Evolutionary conservation across 2,113 vertebrate genomes (phyloP), one percentile per base, ranked within the genome.

Genomic region (Macrotus californicus): DNA sequence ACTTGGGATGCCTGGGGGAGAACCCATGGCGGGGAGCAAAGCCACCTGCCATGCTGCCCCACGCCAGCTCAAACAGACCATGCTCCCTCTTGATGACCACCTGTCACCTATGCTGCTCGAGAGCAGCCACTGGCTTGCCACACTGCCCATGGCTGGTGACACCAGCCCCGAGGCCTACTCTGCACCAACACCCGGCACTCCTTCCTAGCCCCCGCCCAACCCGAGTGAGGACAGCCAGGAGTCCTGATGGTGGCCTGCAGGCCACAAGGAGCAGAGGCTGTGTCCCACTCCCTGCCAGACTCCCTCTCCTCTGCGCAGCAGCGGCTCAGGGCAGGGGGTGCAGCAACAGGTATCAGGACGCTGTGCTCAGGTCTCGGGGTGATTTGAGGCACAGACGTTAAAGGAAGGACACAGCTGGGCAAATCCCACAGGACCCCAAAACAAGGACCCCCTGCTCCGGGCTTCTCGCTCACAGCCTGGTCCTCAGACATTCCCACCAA

Each of bases 361-460:
- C 41, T 56, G 16, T 13, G 4, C 3, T n/a, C 2, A 1, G 4
- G 9, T 56, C 46, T 24, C 1, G 1, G 39, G 41, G 50, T 0
- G 22, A 22, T 10, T 4, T 0, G 15, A 24, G 2, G 16, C 5
- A 8, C 48, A 52, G 76, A 43, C 21, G 24, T 29, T 19, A 11
- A 66, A 36, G 54, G 52, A 67, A 36, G 34, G 61, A 13, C 14
- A 0, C 14, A 6, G 24, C 7, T 12, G 41, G 26, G 61, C 26
- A 12, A 81, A 7, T 3, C 22, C 15, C 18, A 15, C 24, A 1
- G 31, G 19, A 18, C 29, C 34, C 52, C 36, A 48, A 36, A 43
- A 22, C 7, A 31, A 5, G n/a, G 31, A 46, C 39, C 0, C 3
- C 19, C 0, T 34, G 69, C 54, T 41, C 29, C 1, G 2, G 39